Evolutionary conservation across 2,113 vertebrate species (phyloP), one percentile per base, ranked within the genome.

Genomic region (Gracilinanus agilis): DNA sequence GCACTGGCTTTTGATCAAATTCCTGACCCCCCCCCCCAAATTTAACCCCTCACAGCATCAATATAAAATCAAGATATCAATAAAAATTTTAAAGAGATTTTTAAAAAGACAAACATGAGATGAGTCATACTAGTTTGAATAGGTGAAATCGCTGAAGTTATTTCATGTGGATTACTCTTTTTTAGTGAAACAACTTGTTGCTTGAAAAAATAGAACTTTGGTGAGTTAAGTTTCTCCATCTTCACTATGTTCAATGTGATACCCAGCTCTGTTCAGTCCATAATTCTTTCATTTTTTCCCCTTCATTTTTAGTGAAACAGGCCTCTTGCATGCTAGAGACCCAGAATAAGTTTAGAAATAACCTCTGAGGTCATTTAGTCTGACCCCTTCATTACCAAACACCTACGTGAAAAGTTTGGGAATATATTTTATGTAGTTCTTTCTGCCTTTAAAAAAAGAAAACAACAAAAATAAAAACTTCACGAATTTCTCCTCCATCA

Each of bases 31-130:
- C n/a, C n/a, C n/a, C n/a, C n/a, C n/a, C n/a, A n/a, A n/a, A n/a
- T n/a, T n/a, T n/a, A n/a, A n/a, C n/a, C n/a, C n/a, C n/a, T n/a
- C n/a, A n/a, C n/a, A n/a, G n/a, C n/a, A 97, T 93, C 94, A 96
- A 94, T 97, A 97, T 98, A 75, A 75, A 75, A 75, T 75, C 67
- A 75, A 75, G 34, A 75, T 8, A 21, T 0, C 5, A 83, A 40
- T 40, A 40, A 83, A 75, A 83, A 21, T 8, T n/a, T 21, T 23
- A 23, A 21, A 83, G 67, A 83, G 58, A 13, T 61, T 29, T 61
- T 67, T 67, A 12, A 58, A 27, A 75, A 67, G 61, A n/a, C 61
- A 75, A 67, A 67, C 29, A 75, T 75, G 34, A 75, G 13, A 75
- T 6, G 8, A 83, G 67, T 16, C 7, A 83, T 83, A 40, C 16